These are phyloP conservation scores for Cerceris ruficornis DNA, from an alignment of 2,888 invertebrate genomes.

Conservation along the genomic window DNA sequence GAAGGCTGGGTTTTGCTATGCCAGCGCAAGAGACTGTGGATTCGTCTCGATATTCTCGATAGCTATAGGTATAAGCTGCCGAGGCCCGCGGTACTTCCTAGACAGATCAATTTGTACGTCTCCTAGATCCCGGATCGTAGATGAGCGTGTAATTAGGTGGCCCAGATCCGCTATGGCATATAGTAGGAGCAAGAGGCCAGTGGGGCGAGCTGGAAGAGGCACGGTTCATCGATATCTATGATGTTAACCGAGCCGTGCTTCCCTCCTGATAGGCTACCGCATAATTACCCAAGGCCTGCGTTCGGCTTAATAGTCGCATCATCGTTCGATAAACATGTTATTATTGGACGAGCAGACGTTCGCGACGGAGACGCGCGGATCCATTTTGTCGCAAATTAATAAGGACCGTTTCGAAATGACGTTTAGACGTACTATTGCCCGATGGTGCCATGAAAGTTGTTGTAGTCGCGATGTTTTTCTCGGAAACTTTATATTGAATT, in stretches of 20 bases:
- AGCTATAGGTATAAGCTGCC: constrained; percentile 54
- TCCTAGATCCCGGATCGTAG: constrained; percentile 75
- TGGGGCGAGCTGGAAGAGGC: constrained; percentile 38
- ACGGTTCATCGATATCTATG: constrained; percentile 76
- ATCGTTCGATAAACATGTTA: constrained; percentile 73
- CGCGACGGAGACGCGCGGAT: constrained; percentile 31
- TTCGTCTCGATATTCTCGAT: constrained; percentile 37
- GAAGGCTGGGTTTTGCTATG: constrained; percentile 15
- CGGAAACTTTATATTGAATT: no score
- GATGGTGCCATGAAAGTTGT: neutral
- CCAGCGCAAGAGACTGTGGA: constrained; percentile 9
- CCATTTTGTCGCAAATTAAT: constrained; percentile 44
- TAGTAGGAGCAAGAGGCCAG: constrained; percentile 37
- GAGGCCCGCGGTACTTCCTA: constrained; percentile 64
- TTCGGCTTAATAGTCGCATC: constrained; percentile 71
- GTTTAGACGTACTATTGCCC: constrained; percentile 2
- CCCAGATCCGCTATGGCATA: constrained; percentile 67
- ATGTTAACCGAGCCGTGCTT: constrained; percentile 76
- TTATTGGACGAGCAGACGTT: constrained; percentile 67
- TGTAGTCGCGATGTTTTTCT: neutral
- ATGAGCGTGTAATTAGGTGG: constrained; percentile 78
- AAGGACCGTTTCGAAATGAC: constrained; percentile 24
- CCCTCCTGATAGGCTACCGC: constrained; percentile 72
- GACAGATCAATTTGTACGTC: constrained; percentile 78
- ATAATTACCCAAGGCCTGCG: constrained; percentile 74